A percentile compares a stretch with the other conserved stretches of the same genome.
phyloP scores from a whole-genome alignment of 2,888 invertebrate genomes.

The Gonocerus acuteangulatus region DNA sequence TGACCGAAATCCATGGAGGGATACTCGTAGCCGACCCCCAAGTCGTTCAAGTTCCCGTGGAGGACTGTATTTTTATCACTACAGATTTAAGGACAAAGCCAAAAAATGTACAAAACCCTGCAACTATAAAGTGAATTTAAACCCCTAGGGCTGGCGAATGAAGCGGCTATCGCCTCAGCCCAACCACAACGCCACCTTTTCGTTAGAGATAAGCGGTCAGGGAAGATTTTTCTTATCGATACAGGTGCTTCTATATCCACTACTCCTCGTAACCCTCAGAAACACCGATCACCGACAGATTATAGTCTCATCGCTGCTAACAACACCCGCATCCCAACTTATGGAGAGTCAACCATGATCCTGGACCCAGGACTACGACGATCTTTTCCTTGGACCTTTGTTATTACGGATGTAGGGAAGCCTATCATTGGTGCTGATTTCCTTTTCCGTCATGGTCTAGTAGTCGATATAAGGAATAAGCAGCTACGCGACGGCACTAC shows the following conservation, averaged over 20 bases:
- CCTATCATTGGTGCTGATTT: background rate
- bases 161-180: slow-evolving; percentile 1
- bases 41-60: background rate
- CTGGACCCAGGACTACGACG: background rate
- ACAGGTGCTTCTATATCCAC: background rate
- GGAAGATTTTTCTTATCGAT: background rate
- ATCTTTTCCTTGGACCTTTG: background rate
- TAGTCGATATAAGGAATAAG: too few species aligned
- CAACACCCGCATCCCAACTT: background rate
- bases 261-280: background rate
- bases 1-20: background rate
- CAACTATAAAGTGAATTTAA: background rate
- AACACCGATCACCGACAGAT: too few species aligned
- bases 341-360: background rate
- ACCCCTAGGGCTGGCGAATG: too few species aligned
- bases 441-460: background rate
- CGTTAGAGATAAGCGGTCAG: background rate
- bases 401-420: background rate
- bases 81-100: background rate
- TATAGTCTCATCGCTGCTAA: background rate
- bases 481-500: background rate
- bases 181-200: background rate
- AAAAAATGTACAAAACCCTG: background rate
- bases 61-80: background rate
- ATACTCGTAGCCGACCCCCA: background rate